Evolutionary conservation across 2,797 vertebrate genomes (phyloP).

Genomic region (Acanthornis magna): DNA sequence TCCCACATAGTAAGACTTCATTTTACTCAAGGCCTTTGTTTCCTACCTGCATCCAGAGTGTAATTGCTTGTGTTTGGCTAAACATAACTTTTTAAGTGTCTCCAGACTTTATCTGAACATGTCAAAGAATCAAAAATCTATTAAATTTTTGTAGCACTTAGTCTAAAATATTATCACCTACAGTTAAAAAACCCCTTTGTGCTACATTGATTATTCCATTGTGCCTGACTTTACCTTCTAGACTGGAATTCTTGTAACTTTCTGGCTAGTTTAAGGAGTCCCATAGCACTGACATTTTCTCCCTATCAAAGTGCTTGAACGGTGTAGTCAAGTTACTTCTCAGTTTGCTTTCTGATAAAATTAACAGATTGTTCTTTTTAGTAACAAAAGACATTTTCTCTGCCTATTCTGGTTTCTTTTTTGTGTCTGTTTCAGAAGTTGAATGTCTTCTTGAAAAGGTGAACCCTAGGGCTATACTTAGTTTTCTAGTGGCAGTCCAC

Average conservation of each 20-base stretch:
- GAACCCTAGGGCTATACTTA: neutral
- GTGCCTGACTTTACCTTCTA: neutral
- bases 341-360: constrained; percentile 13
- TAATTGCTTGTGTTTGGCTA: neutral
- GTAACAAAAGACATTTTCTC: neutral
- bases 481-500: neutral
- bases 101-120: neutral
- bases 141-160: neutral
- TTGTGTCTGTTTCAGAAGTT: neutral
- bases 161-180: neutral
- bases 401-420: neutral
- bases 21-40: neutral
- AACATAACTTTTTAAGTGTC: neutral
- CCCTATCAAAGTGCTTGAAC: neutral
- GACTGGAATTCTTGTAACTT: neutral
- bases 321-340: neutral
- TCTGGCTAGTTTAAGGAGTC: neutral
- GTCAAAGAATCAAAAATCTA: neutral
- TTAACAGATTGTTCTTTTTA: neutral
- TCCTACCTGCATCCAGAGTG: neutral
- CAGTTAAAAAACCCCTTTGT: neutral
- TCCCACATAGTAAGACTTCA: neutral
- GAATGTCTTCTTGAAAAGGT: neutral
- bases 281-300: neutral
- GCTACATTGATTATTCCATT: neutral